Conservation (phyloP, 1,140 invertebrate species). For the Acyrthosiphon pisum region DNA sequence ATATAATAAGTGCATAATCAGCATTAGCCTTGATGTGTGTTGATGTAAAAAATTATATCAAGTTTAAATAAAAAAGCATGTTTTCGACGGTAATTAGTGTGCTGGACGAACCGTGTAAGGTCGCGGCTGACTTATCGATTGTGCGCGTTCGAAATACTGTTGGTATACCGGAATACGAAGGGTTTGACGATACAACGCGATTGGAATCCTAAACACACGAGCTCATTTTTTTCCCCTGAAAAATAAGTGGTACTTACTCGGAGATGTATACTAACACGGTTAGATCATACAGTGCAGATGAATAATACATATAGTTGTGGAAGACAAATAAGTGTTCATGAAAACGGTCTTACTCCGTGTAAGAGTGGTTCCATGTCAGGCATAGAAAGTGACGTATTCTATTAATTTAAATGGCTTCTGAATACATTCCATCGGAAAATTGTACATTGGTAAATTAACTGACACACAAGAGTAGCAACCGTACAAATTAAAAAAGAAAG, state of each 20-base stretch:
- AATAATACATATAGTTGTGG: neutral
- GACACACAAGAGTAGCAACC: neutral
- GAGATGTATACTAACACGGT: neutral
- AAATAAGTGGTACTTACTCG: neutral
- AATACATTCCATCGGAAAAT: neutral
- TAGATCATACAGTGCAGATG: neutral
- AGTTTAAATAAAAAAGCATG: neutral
- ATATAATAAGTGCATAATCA: slow-evolving; percentile 3
- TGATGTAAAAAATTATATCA: neutral
- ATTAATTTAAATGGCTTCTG: slow-evolving; percentile 27
- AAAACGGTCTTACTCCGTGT: neutral
- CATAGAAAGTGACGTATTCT: neutral
- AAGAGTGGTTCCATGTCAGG: neutral
- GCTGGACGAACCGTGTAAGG: slow-evolving; percentile 45
- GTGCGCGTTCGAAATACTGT: neutral
- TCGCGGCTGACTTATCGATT: slow-evolving; percentile 48
- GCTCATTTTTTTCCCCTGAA: neutral
- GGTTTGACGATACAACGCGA: neutral
- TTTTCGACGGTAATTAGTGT: slow-evolving; percentile 29
- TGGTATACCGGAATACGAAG: neutral
- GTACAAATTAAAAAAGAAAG: slow-evolving; percentile 20
- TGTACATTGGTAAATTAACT: neutral
- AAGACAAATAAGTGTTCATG: slow-evolving; percentile 8
- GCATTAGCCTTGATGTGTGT: slow-evolving; percentile 11
- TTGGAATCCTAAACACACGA: neutral